Evolutionary conservation across 2,888 invertebrate species (phyloP), one percentile per base, ranked within the genome.

Genomic region (Acleris cristana): DNA sequence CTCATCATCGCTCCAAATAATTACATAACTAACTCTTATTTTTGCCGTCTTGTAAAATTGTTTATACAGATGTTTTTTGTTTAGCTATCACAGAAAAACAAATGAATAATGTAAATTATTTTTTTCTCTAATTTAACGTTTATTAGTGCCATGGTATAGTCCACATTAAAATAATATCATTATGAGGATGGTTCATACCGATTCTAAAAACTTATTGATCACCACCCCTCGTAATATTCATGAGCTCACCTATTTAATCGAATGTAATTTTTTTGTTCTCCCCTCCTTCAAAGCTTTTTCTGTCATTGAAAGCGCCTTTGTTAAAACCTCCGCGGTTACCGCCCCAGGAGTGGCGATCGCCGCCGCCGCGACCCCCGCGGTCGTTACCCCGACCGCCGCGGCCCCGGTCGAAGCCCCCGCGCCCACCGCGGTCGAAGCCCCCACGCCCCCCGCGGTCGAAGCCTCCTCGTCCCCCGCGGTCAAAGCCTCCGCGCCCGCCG

Each of bases 191-290:
- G n/a, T n/a, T n/a, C n/a, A n/a, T n/a, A n/a, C n/a, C n/a, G n/a
- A n/a, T n/a, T n/a, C n/a, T n/a, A n/a, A n/a, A n/a, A n/a, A n/a
- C n/a, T n/a, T n/a, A n/a, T n/a, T n/a, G n/a, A n/a, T n/a, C n/a
- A n/a, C n/a, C n/a, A n/a, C n/a, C n/a, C n/a, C n/a, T n/a, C n/a
- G n/a, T n/a, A 40, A 40, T 14, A 12, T 10, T 40, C 10, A 40
- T 14, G 14, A 40, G 40, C 84, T 84, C 70, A 89, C 89, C 88
- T 81, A 79, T 74, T 85, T 91, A 90, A 71, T 95, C 95, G 83
- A 96, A 96, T 64, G 93, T 94, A 69, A 96, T 96, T 90, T 96
- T 96, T 92, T 96, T 96, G 85, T 96, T 96, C 86, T 92, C 90
- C 60, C 93, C 86, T 67, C 90, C 88, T 34, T 92, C 95, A 76